These are phyloP conservation scores for Tarsius wallacei DNA, from an alignment of 2,797 vertebrate species.

Conservation along the genomic window DNA sequence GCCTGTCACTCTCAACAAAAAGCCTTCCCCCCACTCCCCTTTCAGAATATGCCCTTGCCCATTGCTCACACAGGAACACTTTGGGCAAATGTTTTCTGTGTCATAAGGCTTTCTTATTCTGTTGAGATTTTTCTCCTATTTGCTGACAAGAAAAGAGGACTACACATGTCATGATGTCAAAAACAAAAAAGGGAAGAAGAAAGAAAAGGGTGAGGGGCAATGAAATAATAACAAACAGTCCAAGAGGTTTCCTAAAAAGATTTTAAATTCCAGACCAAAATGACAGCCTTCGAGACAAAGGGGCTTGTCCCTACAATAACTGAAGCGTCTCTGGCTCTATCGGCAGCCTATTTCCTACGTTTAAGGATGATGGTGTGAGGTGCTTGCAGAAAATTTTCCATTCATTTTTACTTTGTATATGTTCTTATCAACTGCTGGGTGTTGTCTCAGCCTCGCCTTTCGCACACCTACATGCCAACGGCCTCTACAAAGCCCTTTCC, in stretches of 20 bases:
- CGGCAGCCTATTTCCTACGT: constrained; percentile 79
- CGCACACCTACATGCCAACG: constrained; percentile 75
- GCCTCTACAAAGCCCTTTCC: constrained; percentile 64
- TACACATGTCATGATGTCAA: constrained; percentile 79
- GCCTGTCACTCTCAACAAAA: constrained; percentile 89
- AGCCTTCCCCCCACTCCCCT: constrained; percentile 61
- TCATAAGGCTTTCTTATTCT: constrained; percentile 85
- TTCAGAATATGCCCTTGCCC: constrained; percentile 80
- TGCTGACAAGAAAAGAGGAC: constrained; percentile 85
- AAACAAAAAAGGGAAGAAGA: background rate
- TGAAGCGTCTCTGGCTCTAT: constrained; percentile 83
- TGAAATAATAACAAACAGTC: constrained; percentile 71
- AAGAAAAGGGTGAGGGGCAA: background rate
- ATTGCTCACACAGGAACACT: constrained; percentile 86
- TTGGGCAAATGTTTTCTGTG: constrained; percentile 85
- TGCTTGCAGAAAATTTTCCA: constrained; percentile 71
- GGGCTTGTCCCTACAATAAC: constrained; percentile 81
- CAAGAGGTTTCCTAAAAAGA: constrained; percentile 83
- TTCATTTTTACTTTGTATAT: constrained; percentile 73
- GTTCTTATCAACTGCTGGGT: constrained; percentile 81
- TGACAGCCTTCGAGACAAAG: constrained; percentile 80
- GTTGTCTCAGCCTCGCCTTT: constrained; percentile 79
- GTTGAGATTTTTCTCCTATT: constrained; percentile 85
- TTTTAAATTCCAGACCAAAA: constrained; percentile 77
- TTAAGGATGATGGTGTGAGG: constrained; percentile 62